Conservation (phyloP, 2,888 invertebrate species). For the Toxonevra muliebris region DNA sequence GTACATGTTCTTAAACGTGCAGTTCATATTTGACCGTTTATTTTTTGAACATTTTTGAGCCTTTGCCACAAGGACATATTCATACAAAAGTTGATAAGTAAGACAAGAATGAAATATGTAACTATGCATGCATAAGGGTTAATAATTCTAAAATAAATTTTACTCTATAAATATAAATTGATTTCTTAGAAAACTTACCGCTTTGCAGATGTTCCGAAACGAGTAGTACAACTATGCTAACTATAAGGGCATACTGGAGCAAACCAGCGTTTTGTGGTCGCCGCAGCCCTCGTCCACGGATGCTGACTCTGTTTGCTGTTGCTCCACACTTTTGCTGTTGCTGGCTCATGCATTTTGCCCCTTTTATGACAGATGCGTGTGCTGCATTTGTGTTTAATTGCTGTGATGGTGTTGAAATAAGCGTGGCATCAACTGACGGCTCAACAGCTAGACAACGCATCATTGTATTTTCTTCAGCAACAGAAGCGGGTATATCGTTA, state of each 20-base stretch:
- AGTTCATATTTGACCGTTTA: too few species aligned
- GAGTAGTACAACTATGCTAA: neutral
- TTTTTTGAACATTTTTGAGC: too few species aligned
- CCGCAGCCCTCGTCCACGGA: neutral
- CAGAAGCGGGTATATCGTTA: slow-evolving; percentile 8
- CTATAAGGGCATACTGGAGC: neutral
- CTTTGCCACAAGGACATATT: too few species aligned
- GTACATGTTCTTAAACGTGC: too few species aligned
- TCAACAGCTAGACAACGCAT: neutral
- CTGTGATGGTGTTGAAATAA: neutral
- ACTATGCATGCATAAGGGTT: too few species aligned
- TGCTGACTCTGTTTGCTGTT: neutral
- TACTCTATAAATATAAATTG: too few species aligned
- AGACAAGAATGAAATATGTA: too few species aligned
- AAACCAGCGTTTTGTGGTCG: neutral
- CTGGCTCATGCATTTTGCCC: neutral
- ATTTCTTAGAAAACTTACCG: slow-evolving; percentile 41
- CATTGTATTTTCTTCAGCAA: neutral
- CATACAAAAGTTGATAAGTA: too few species aligned
- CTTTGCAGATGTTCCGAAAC: slow-evolving; percentile 11
- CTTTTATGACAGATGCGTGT: neutral
- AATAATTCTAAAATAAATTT: too few species aligned
- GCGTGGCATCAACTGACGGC: neutral
- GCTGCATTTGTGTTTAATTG: slow-evolving; percentile 1
- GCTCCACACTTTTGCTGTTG: neutral